A percentile compares a stretch with the other conserved stretches of the same genome.
Conservation (phyloP, 2,797 vertebrate genomes). For the Neoniphon sammara region DNA sequence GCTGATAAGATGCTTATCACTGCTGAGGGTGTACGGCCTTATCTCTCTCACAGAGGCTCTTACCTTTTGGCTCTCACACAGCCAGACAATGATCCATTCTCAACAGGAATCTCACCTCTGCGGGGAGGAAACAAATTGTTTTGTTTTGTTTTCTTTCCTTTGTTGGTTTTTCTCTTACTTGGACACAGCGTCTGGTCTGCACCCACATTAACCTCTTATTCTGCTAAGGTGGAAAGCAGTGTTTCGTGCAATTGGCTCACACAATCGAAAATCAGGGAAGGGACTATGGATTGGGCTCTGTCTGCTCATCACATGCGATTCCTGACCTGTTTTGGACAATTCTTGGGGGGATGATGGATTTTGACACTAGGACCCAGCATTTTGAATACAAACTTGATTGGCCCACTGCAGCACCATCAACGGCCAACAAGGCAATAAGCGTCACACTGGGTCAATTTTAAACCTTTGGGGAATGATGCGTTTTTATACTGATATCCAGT, state of each 20-base stretch:
- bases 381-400: too few species aligned
- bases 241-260: neutral
- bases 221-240: neutral
- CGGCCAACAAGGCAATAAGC: too few species aligned
- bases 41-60: conserved; percentile 60
- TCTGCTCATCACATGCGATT: too few species aligned
- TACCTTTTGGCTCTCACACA: conserved; percentile 61
- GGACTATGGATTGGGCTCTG: too few species aligned
- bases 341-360: too few species aligned
- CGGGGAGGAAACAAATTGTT: conserved; percentile 30
- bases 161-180: conserved; percentile 19
- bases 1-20: conserved; percentile 80
- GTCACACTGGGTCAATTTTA: too few species aligned
- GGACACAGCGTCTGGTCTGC: conserved; percentile 1
- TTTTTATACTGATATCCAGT: too few species aligned
- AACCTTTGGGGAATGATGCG: too few species aligned
- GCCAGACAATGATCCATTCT: conserved; percentile 68
- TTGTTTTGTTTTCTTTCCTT: conserved; percentile 27
- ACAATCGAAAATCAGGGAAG: too few species aligned
- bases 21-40: conserved; percentile 55
- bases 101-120: conserved; percentile 45
- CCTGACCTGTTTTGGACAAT: too few species aligned
- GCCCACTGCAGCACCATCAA: too few species aligned
- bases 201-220: neutral
- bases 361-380: too few species aligned